Evolutionary conservation across 1,140 invertebrate genomes (phyloP).

Genomic region (Sitophilus oryzae): DNA sequence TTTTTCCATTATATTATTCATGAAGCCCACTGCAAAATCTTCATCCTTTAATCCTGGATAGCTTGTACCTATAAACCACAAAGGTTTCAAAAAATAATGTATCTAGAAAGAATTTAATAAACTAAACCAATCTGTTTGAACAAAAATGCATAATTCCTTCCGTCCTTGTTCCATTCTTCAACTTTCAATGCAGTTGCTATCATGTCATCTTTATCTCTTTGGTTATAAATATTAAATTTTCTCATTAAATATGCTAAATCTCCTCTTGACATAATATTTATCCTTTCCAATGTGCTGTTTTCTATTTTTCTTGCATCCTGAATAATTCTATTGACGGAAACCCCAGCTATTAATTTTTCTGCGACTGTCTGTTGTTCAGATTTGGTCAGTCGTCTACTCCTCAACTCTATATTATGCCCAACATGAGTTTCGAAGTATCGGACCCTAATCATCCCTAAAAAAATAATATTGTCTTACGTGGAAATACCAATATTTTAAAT

Average conservation of each 20-base stretch:
- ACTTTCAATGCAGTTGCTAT: slow-evolving; percentile 8
- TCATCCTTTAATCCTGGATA: background rate
- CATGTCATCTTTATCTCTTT: slow-evolving; percentile 13
- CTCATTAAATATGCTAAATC: background rate
- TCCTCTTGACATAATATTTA: background rate
- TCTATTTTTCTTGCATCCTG: background rate
- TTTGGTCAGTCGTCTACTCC: background rate
- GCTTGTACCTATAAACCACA: slow-evolving; percentile 1
- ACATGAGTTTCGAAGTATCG: background rate
- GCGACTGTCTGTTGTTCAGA: background rate
- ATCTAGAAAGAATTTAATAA: background rate
- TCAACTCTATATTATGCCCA: background rate
- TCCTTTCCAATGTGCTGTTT: background rate
- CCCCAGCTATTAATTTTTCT: background rate
- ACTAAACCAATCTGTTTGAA: slow-evolving; percentile 8
- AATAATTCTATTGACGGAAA: background rate
- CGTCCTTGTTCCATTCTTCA: slow-evolving; percentile 11
- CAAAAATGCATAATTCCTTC: slow-evolving; percentile 17
- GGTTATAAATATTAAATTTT: background rate
- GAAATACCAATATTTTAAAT: no score
- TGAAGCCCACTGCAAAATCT: slow-evolving; percentile 17
- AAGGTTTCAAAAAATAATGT: background rate
- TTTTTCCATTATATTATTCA: slow-evolving; percentile 12
- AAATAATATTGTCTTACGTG: background rate
- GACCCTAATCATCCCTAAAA: background rate